Evolutionary conservation across 1,140 invertebrate genomes (phyloP), one percentile per base, ranked within the genome.

Genomic region (Ceratina japonica): DNA sequence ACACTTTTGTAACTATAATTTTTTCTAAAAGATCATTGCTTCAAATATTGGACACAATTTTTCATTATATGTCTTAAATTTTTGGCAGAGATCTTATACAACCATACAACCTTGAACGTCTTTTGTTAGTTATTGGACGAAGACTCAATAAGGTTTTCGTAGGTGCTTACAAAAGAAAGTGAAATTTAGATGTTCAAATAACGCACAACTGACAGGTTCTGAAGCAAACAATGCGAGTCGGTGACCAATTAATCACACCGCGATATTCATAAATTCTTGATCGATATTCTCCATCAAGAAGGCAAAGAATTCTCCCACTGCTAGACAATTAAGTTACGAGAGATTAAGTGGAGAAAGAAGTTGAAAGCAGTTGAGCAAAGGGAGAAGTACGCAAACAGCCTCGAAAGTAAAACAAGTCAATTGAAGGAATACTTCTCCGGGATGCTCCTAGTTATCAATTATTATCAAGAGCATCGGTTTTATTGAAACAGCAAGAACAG

Each of bases 391-490:
- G 59, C 22, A 51, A 63, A 51, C 22, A 51, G 31, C 3, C 13
- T 12, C 2, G 24, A 10, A 56, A 24, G 51, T 64, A 56, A 66
- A 62, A 22, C 75, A 56, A 72, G 18, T n/a, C 22, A 59, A 63
- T 62, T 49, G 75, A 16, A 72, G 69, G 69, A 22, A 63, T 44
- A 72, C 51, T 72, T 27, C 51, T 44, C 22, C 20, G 27, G 20
- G 75, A 78, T 72, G 22, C 69, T 72, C 59, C 68, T 72, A 62
- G 68, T 63, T 72, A 72, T 78, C 75, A 78, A 78, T 78, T 78
- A 78, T 72, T 64, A 78, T 78, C 75, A 20, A 78, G 68, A 27
- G 59, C 52, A 72, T 72, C 22, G 75, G 68, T 71, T 77, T 77
- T 31, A 63, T 63, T 71, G 58, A 54, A 77, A 61, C 54, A 71